These are phyloP conservation scores for Tanytarsus gracilentus DNA, from an alignment of 2,888 invertebrate genomes.

Conservation along the genomic window DNA sequence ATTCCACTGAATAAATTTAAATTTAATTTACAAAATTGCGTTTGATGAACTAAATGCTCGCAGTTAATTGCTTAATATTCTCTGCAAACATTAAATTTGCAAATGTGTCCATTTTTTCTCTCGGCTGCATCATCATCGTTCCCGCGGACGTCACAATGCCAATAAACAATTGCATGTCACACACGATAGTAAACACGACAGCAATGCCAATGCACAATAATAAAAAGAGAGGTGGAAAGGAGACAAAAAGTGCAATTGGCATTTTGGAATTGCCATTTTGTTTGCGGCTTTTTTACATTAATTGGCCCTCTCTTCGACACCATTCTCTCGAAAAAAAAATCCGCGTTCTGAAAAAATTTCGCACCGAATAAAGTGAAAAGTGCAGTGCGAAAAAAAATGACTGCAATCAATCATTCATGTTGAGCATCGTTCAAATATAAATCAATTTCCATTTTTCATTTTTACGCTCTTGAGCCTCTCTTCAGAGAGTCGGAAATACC, in stretches of 20 bases:
- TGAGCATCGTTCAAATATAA: conserved; percentile 26
- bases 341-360: too few relatives aligned
- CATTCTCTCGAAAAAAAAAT: neutral
- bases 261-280: conserved; percentile 11
- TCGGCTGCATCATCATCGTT: neutral
- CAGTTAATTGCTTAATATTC: too few relatives aligned
- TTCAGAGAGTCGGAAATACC: neutral
- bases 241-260: neutral
- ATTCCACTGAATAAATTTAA: too few relatives aligned
- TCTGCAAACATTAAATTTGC: too few relatives aligned
- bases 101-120: neutral
- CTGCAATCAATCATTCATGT: conserved; percentile 27
- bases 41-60: too few relatives aligned
- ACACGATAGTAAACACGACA: conserved; percentile 3
- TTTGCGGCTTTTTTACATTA: conserved; percentile 22
- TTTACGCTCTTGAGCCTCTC: neutral
- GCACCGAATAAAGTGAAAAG: neutral
- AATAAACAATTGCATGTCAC: conserved; percentile 8
- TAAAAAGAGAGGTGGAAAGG: neutral
- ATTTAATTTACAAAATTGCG: too few relatives aligned
- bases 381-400: conserved; percentile 16
- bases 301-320: conserved; percentile 16
- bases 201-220: neutral
- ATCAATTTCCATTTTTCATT: conserved; percentile 26
- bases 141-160: neutral